Evolutionary conservation across 1,140 invertebrate species (phyloP), one percentile per base, ranked within the genome.

Genomic region (Drosophila cardini): DNA sequence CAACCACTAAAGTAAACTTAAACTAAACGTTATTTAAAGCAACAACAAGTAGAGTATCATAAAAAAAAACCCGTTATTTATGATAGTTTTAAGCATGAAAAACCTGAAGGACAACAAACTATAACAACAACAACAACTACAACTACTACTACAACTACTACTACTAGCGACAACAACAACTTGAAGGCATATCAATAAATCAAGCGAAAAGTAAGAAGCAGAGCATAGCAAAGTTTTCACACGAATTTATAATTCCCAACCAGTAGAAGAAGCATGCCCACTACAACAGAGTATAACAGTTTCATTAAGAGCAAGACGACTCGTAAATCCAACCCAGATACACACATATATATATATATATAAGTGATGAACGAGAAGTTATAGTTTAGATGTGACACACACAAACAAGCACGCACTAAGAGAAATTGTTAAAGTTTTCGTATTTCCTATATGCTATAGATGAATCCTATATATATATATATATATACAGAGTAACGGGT

Each of bases 351-450:
- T n/a, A 48, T 8, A 36, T 40, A 45, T 58, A 30, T 38, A 34
- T 30, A 11, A 60, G 60, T 21, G 11, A 38, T 11, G 34, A 36
- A 36, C 7, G 34, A 36, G 38, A 13, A 13, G n/a, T 13, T n/a
- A 36, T 9, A 36, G 34, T 8, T 36, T 36, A 40, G 38, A 40
- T 40, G 21, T 26, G 21, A 26, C 21, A 26, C 21, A 26, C 21
- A 13, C n/a, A 40, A 4, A 50, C 18, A 21, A 10, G 38, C 15
- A 40, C 18, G 13, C 13, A 15, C 4, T 42, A 15, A 56, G 53
- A 53, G 50, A 73, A 74, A 63, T 70, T 58, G 72, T 74, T 74
- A 70, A 73, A 69, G 52, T 63, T 63, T 38, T 63, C 57, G 65
- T 63, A 60, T 70, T 18, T 55, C 16, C 32, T 55, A 34, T 68